Conservation (phyloP, 1,140 invertebrate species). For the Platyura marginata region DNA sequence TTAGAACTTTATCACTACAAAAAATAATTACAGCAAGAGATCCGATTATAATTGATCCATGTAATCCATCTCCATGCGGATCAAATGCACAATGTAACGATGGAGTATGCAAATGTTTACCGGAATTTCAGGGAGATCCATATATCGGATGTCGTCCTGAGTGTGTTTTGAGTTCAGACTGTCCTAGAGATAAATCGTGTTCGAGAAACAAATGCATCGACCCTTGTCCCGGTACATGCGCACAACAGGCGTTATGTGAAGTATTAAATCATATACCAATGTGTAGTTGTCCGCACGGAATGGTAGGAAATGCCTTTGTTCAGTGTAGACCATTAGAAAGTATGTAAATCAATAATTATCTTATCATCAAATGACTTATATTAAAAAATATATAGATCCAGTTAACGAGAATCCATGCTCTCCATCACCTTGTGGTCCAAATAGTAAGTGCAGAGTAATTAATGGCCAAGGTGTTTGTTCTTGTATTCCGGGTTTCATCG, state of each 20-base stretch:
- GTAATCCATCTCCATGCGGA: slow-evolving; percentile 59
- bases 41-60: slow-evolving; percentile 36
- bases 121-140: slow-evolving; percentile 52
- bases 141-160: slow-evolving; percentile 56
- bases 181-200: slow-evolving; percentile 44
- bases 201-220: slow-evolving; percentile 57
- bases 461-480: slow-evolving; percentile 43
- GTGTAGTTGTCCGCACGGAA: slow-evolving; percentile 45
- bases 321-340: slow-evolving; percentile 28
- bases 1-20: too few species aligned
- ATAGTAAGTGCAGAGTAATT: slow-evolving; percentile 39
- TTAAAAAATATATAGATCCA: slow-evolving; percentile 22
- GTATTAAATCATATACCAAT: slow-evolving; percentile 55
- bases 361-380: too few species aligned
- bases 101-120: slow-evolving; percentile 48
- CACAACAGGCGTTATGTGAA: slow-evolving; percentile 48
- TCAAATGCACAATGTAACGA: slow-evolving; percentile 48
- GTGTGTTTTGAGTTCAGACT: slow-evolving; percentile 54
- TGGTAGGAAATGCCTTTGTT: slow-evolving; percentile 49
- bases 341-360: slow-evolving; percentile 15
- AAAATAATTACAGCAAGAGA: slow-evolving; percentile 26
- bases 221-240: slow-evolving; percentile 63
- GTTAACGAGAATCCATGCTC: slow-evolving; percentile 40
- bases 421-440: slow-evolving; percentile 46
- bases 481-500: slow-evolving; percentile 39